A percentile compares a stretch with the other conserved stretches of the same genome.
Evolutionary conservation across 2,797 vertebrate species (phyloP).

Genomic region (Clarias laeviceps): DNA sequence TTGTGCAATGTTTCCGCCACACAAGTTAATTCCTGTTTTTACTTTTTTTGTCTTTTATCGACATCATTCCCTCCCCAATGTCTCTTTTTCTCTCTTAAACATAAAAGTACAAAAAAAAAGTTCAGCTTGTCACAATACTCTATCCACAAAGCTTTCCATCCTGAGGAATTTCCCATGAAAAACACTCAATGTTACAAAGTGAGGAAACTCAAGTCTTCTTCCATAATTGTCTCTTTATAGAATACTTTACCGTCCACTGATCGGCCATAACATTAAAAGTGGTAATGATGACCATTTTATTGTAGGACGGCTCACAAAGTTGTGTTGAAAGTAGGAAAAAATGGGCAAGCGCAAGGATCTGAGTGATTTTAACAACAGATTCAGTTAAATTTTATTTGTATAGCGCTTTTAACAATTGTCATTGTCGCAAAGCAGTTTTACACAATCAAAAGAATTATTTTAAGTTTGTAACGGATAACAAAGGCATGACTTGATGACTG

Average conservation of each 20-base stretch:
- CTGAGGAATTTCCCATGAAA: background rate
- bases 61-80: background rate
- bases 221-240: background rate
- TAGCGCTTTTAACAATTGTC: too few species aligned
- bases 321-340: too few species aligned
- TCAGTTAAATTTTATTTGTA: too few species aligned
- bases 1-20: background rate
- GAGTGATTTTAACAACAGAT: too few species aligned
- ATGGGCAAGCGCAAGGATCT: too few species aligned
- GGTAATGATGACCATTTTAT: too few species aligned
- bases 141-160: background rate
- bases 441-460: too few species aligned
- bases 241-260: background rate
- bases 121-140: background rate
- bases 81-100: background rate
- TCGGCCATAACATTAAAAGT: too few species aligned
- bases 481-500: too few species aligned
- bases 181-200: background rate
- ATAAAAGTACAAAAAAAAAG: background rate
- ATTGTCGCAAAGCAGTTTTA: too few species aligned
- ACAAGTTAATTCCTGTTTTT: background rate
- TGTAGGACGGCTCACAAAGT: too few species aligned
- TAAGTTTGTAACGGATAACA: too few species aligned
- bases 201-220: background rate
- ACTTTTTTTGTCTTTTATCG: background rate